Evolutionary conservation across 2,797 vertebrate species (phyloP).

Genomic region (Tragopan temminckii): DNA sequence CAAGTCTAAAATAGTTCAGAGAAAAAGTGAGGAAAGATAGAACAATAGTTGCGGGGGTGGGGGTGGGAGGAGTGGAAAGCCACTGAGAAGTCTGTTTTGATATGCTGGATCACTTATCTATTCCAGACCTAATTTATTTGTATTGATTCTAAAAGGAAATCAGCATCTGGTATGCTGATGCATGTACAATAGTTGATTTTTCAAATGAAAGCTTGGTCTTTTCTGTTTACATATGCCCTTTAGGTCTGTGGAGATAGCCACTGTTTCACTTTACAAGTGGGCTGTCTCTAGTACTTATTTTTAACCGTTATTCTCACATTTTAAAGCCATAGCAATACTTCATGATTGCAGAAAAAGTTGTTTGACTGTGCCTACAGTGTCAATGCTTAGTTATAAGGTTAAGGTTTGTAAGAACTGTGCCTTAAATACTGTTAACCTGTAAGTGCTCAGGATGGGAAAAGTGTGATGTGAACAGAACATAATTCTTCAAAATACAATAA

Average conservation of each 20-base stretch:
- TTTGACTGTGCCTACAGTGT: neutral
- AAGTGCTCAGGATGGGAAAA: neutral
- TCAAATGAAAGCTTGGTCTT: neutral
- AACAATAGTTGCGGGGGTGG: neutral
- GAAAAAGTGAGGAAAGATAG: neutral
- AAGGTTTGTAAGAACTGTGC: neutral
- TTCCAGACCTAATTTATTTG: neutral
- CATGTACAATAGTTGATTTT: neutral
- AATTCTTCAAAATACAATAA: neutral
- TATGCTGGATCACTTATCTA: neutral
- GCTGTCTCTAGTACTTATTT: neutral
- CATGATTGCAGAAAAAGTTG: neutral
- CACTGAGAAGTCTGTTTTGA: neutral
- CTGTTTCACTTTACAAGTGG: neutral
- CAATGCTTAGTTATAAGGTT: neutral
- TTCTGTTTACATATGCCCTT: neutral
- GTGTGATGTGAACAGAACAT: neutral
- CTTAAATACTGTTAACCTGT: neutral
- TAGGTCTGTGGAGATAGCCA: neutral
- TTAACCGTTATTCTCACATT: neutral
- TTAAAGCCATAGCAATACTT: neutral
- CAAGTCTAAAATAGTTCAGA: neutral
- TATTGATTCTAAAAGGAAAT: neutral
- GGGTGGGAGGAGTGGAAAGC: too few relatives aligned
- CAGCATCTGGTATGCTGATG: neutral